phyloP scores from a whole-genome alignment of 2,113 vertebrate species.

The Naja naja region DNA sequence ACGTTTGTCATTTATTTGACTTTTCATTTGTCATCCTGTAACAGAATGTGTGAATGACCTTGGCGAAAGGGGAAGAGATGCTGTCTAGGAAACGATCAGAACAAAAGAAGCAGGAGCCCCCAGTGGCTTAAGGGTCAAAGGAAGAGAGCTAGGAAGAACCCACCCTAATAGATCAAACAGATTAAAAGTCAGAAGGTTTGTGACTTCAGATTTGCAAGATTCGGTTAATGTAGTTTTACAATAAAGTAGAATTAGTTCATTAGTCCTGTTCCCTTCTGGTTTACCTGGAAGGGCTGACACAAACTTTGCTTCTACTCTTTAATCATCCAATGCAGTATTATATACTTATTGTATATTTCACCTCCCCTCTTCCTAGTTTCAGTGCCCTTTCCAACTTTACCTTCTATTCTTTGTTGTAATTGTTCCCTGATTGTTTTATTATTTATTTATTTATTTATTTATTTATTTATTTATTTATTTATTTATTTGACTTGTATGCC shows the following conservation, averaged over 20 bases:
- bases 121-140: neutral
- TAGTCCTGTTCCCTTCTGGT: neutral
- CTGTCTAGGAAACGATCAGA: neutral
- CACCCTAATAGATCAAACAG: neutral
- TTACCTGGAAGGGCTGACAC: neutral
- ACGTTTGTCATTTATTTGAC: neutral
- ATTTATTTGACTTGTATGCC: too few species aligned
- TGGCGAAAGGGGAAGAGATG: neutral
- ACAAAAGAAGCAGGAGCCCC: neutral
- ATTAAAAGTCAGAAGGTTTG: neutral
- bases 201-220: neutral
- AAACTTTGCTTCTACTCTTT: neutral
- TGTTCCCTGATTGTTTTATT: slow-evolving; percentile 31
- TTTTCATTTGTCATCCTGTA: neutral
- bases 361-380: neutral
- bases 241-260: neutral
- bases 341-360: neutral
- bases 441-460: too few species aligned
- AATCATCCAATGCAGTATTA: neutral
- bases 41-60: neutral
- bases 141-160: neutral
- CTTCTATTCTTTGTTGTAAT: slow-evolving; percentile 1
- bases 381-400: neutral
- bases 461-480: too few species aligned
- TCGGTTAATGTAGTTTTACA: neutral